Evolutionary conservation across 92 coral and sea anemone species (phyloP), one percentile per base, ranked within the genome.

Genomic region (Porites rus): DNA sequence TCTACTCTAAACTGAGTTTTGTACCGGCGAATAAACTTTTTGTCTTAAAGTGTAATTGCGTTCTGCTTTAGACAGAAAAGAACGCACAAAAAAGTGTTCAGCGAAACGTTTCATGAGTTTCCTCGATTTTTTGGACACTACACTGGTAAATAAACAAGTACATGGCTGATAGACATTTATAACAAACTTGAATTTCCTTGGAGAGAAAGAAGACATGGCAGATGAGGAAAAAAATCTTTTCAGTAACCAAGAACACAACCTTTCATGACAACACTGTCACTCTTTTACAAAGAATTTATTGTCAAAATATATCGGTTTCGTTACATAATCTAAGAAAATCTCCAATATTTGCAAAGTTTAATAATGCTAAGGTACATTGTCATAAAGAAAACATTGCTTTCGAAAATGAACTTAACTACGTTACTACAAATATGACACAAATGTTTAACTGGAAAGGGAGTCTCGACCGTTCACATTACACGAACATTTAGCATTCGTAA

Each of bases 241-340:
- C 66, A 62, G 66, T n/a, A 7, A 16, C n/a, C 66, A 17, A 62
- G 21, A 16, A 62, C 17, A 62, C 17, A 62, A 7, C 18, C 8
- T 62, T 16, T 62, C 54, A 78, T 61, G 7, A 46, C 14, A 51
- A 8, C 74, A 7, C 28, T 64, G 20, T 59, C 58, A 38, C 8
- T 71, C 79, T 60, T 71, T 73, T 19, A 20, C 62, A 82, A 81
- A 69, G 76, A 64, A 60, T 31, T 81, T 82, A 72, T 82, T 82
- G 78, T 73, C 86, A 82, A 82, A 82, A 82, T 80, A 80, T 69
- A 72, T 20, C 72, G 17, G 68, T 80, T 28, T 68, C 85, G 31
- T 53, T 80, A 79, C 76, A 53, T 66, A 52, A 69, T 68, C 51
- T 25, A 69, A 16, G 53, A 28, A 24, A 80, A 52, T 24, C 66